phyloP scores from a whole-genome alignment of 2,888 invertebrate genomes.

The Danaus chrysippus region DNA sequence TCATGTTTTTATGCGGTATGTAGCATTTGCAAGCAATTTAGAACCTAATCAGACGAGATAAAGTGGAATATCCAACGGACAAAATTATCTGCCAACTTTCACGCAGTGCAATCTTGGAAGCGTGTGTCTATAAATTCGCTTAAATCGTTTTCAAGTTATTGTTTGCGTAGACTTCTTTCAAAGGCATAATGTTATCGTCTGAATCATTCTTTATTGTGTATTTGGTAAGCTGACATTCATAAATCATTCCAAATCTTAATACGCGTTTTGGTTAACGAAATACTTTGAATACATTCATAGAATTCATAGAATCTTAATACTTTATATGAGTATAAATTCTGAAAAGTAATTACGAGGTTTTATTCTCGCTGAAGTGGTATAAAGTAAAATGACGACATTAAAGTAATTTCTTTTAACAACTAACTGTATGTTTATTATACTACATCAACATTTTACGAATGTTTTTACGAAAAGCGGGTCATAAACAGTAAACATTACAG shows the following conservation, averaged over 20 bases:
- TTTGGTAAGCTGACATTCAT: slow-evolving; percentile 30
- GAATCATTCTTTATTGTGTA: slow-evolving; percentile 37
- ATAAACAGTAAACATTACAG: slow-evolving; percentile 35
- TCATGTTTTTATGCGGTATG: slow-evolving; percentile 56
- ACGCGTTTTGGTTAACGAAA: slow-evolving; percentile 11
- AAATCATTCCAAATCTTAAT: slow-evolving; percentile 28
- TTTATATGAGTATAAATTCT: too few species aligned
- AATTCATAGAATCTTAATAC: too few species aligned
- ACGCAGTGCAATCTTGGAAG: slow-evolving; percentile 38
- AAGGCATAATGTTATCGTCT: slow-evolving; percentile 44
- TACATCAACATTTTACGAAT: slow-evolving; percentile 20
- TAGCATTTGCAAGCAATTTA: slow-evolving; percentile 20
- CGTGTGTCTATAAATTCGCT: slow-evolving; percentile 55
- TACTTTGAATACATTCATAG: too few species aligned
- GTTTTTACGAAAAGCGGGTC: slow-evolving; percentile 34
- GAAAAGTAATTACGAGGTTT: neutral
- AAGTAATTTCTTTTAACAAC: slow-evolving; percentile 1
- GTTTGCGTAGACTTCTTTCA: slow-evolving; percentile 47
- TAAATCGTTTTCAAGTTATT: slow-evolving; percentile 48
- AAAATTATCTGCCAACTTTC: slow-evolving; percentile 30
- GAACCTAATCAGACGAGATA: slow-evolving; percentile 4
- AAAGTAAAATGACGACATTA: neutral
- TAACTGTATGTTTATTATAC: slow-evolving; percentile 34
- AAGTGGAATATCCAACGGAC: slow-evolving; percentile 8
- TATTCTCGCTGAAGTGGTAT: neutral